These are phyloP conservation scores for Glomeris marginata DNA, from an alignment of 2,888 invertebrate species.

Conservation along the genomic window DNA sequence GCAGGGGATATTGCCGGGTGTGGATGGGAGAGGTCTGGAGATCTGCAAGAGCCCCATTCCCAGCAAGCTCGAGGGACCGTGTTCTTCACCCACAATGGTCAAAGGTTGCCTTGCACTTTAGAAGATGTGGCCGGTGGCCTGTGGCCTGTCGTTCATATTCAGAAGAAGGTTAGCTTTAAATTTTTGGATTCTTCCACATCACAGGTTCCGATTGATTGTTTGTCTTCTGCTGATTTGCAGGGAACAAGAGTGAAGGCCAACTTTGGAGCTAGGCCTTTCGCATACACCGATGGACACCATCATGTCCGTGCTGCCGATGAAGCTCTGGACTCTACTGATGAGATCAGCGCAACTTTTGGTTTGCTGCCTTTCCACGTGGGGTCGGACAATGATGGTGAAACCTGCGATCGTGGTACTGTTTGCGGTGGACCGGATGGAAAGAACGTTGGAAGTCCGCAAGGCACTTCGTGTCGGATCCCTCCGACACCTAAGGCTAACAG, in stretches of 20 bases:
- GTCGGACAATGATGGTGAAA: conserved; percentile 28
- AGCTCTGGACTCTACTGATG: conserved; percentile 26
- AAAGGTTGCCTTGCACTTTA: conserved; percentile 24
- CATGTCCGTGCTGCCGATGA: conserved; percentile 28
- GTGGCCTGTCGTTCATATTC: conserved; percentile 31
- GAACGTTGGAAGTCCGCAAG: conserved; percentile 18
- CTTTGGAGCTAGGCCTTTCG: conserved; percentile 29
- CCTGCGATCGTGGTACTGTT: conserved; percentile 19
- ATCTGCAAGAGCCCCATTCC: conserved; percentile 19
- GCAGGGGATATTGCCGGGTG: conserved; percentile 29
- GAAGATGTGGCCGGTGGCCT: conserved; percentile 28
- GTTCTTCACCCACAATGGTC: conserved; percentile 30
- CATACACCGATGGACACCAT: conserved; percentile 27
- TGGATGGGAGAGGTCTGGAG: conserved; percentile 28
- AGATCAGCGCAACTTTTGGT: conserved; percentile 27
- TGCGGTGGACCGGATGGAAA: conserved; percentile 15
- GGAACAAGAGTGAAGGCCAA: conserved; percentile 25
- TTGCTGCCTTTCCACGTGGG: conserved; percentile 27
- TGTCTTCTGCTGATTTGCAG: conserved; percentile 1
- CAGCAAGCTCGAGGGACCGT: conserved; percentile 26
- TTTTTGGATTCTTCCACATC: no score
- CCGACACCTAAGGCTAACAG: conserved; percentile 23
- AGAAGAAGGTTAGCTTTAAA: conserved; percentile 31
- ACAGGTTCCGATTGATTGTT: no score
- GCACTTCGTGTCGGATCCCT: conserved; percentile 23